Evolutionary conservation across 2,113 vertebrate genomes (phyloP).

Genomic region (Notechis scutatus): DNA sequence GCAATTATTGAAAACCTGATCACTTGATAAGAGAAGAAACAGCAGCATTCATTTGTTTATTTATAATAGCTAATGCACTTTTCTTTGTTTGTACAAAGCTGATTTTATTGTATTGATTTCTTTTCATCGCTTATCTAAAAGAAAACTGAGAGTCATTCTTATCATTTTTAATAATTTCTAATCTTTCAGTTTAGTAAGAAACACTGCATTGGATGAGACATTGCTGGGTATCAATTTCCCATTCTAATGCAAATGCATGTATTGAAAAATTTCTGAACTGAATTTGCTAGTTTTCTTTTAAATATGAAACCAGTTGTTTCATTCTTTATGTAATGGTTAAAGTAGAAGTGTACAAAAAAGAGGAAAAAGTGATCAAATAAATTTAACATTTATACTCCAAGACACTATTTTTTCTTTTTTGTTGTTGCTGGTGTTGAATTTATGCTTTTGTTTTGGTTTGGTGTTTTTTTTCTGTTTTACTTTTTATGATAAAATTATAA

Average conservation of each 20-base stretch:
- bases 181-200: neutral
- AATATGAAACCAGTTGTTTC: neutral
- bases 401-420: too few species aligned
- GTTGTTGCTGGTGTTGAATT: too few species aligned
- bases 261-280: neutral
- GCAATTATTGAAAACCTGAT: neutral
- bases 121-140: neutral
- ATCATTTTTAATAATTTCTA: neutral
- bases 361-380: too few species aligned
- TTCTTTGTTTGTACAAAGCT: neutral
- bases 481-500: too few species aligned
- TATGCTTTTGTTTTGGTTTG: too few species aligned
- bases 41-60: neutral
- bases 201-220: neutral
- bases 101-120: neutral
- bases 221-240: neutral
- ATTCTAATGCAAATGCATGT: neutral
- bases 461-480: too few species aligned
- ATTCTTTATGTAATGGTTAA: neutral
- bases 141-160: neutral
- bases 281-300: neutral
- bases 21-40: neutral
- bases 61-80: too few species aligned
- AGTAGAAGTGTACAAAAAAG: too few species aligned
- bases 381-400: too few species aligned